These are phyloP conservation scores for Melinopterus prodromus DNA, from an alignment of 2,888 invertebrate genomes.

Conservation along the genomic window DNA sequence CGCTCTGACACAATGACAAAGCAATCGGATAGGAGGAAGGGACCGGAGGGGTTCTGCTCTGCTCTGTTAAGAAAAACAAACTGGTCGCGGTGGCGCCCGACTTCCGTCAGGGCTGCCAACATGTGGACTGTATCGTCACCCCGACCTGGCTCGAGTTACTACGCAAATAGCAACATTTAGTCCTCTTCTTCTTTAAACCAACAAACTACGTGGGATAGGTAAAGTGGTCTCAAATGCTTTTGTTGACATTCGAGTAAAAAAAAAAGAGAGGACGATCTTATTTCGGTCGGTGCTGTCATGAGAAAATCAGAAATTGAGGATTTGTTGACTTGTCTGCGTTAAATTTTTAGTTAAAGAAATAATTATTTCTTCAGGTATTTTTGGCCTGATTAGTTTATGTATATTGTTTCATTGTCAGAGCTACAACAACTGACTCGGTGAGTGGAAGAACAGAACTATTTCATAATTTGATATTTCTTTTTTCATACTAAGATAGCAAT, in stretches of 20 bases:
- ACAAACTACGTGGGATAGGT: background rate
- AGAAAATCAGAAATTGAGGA: too few species aligned
- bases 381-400: too few species aligned
- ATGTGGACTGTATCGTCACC: constrained; percentile 53
- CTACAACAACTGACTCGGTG: too few species aligned
- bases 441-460: too few species aligned
- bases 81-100: constrained; percentile 57
- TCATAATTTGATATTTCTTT: too few species aligned
- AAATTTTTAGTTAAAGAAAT: too few species aligned
- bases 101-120: constrained; percentile 57
- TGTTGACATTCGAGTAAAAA: background rate
- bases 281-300: too few species aligned
- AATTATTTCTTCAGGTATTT: too few species aligned
- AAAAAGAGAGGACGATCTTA: background rate
- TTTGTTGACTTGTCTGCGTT: too few species aligned
- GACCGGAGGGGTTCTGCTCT: constrained; percentile 33
- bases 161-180: constrained; percentile 4
- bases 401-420: too few species aligned
- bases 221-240: background rate
- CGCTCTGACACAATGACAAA: constrained; percentile 50
- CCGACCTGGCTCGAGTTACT: constrained; percentile 32
- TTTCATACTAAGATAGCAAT: too few species aligned
- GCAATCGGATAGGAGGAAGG: constrained; percentile 42
- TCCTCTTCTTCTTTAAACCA: background rate
- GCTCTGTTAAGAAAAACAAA: constrained; percentile 57